Evolutionary conservation across 2,113 vertebrate genomes (phyloP), one percentile per base, ranked within the genome.

Genomic region (Panthera tigris): DNA sequence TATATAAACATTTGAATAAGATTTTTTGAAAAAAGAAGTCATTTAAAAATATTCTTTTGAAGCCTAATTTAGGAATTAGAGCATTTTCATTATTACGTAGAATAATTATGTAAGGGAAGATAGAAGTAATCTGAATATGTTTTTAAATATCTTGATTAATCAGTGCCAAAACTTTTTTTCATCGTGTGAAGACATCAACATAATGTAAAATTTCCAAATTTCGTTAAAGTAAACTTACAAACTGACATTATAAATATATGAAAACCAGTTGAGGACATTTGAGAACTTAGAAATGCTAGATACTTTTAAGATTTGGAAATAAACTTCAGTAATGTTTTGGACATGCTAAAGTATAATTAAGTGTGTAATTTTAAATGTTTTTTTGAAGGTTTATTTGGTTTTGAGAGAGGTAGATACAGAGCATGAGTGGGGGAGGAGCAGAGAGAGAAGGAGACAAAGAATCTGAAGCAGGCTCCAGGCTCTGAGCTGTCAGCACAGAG

Each of bases 111-210:
- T 7, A 85, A 96, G 29, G 12, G n/a, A 82, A 89, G 16, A 86
- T 41, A 4, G 78, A 89, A 82, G 81, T 85, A 68, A 71, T 73
- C 57, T 65, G 80, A 88, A 83, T 68, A 6, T 80, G 5, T 23
- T 41, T 84, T 93, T 21, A 94, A 95, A 57, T 96, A 95, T 48
- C 68, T 78, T 89, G n/a, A 41, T 81, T 71, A 90, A 50, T 91
- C 33, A 31, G 15, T 91, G 9, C 74, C 29, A 31, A 89, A 96
- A 84, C 39, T 71, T 89, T 83, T 69, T 66, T 91, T 71, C 76
- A 39, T 84, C 19, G 65, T 29, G 19, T 93, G 3, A 2, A 55
- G 23, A 81, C 3, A 74, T 25, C 3, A 12, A 71, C 29, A 57
- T 29, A 85, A 65, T 80, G 14, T 29, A 91, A 82, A 78, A 87